Base-by-base conservation (phyloP, 53 echinoderm and acorn worm genomes). In the Patiria pectinifera region DNA sequence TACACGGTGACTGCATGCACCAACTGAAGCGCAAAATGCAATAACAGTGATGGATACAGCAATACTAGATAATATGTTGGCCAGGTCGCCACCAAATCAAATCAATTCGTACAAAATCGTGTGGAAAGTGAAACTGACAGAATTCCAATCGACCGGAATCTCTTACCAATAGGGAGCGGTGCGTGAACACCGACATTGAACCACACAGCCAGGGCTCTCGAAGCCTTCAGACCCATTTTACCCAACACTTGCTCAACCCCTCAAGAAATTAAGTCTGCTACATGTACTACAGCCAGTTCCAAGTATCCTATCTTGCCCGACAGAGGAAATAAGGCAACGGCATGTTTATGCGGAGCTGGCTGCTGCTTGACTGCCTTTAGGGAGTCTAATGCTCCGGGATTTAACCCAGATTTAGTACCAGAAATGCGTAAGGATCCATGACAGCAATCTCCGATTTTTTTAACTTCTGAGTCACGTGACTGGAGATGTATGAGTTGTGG, bases 341-440 rank as follows among this genome's bases (percentile, higher is more conserved):
- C 4, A 24, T 74, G 24, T 23, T 74, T 23, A 18, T 2, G 22
- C 74, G 3, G 11, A 23, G 74, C 24, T 23, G 4, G 74, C 22
- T 4, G 19, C 74, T 24, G 74, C 15, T 18, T 18, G 14, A 66
- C 14, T 18, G 19, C 15, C 66, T 63, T 63, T 18, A 15, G 66
- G 66, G 24, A 7, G 74, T 10, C 5, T 4, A 74, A 74, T 21
- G 74, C 24, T 3, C 9, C 21, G 74, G 24, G 74, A 24, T 23
- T 74, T 23, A n/a, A 74, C 3, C 74, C 74, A 8, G 74, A 74
- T 74, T 74, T 72, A 86, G 86, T 24, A 86, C 74, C 69, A 85
- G 69, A 85, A 69, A 69, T 85, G 86, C 71, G 74, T 86, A 74
- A 86, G 71, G 71, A 48, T 74, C 58, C 74, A 11, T 23, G 47